Evolutionary conservation across 2,797 vertebrate genomes (phyloP).

Genomic region (Austrolebias charrua): DNA sequence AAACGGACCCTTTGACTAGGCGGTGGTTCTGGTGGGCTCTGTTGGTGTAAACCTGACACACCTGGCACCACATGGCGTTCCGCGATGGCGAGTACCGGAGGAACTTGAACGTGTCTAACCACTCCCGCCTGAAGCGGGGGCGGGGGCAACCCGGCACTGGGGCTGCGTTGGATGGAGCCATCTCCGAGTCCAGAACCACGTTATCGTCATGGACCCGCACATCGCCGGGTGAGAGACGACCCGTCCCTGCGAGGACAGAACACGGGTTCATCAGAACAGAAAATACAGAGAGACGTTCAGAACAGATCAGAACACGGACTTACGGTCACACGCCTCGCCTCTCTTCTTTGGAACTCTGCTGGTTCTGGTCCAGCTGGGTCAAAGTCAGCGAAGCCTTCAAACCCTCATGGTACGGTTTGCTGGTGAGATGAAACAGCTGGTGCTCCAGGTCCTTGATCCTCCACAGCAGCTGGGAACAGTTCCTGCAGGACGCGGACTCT

Average conservation of each 20-base stretch:
- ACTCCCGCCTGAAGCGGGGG: constrained; percentile 86
- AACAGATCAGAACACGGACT: constrained; percentile 52
- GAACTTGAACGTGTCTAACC: constrained; percentile 91
- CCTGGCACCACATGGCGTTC: constrained; percentile 93
- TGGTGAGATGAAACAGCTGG: constrained; percentile 82
- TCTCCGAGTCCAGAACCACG: constrained; percentile 64
- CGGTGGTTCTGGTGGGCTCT: constrained; percentile 83
- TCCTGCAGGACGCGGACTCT: constrained; percentile 84
- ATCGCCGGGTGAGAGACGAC: constrained; percentile 81
- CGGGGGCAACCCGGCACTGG: constrained; percentile 61
- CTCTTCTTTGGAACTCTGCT: constrained; percentile 78
- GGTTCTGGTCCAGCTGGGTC: background rate
- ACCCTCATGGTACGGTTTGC: constrained; percentile 68
- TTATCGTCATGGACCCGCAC: constrained; percentile 73
- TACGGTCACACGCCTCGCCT: constrained; percentile 84
- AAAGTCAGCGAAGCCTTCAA: constrained; percentile 21
- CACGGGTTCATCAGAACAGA: background rate
- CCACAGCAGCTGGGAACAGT: constrained; percentile 86
- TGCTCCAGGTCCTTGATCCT: constrained; percentile 88
- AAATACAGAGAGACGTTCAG: too few relatives aligned
- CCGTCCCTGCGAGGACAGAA: constrained; percentile 71
- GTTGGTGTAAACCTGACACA: constrained; percentile 88
- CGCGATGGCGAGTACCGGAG: constrained; percentile 86
- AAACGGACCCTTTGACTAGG: constrained; percentile 88
- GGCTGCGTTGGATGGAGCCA: too few relatives aligned